Percentiles rank a stretch among this genome's conserved stretches.
phyloP scores from a whole-genome alignment of 2,113 vertebrate genomes.

The Cyprinodon brontotheroides region DNA sequence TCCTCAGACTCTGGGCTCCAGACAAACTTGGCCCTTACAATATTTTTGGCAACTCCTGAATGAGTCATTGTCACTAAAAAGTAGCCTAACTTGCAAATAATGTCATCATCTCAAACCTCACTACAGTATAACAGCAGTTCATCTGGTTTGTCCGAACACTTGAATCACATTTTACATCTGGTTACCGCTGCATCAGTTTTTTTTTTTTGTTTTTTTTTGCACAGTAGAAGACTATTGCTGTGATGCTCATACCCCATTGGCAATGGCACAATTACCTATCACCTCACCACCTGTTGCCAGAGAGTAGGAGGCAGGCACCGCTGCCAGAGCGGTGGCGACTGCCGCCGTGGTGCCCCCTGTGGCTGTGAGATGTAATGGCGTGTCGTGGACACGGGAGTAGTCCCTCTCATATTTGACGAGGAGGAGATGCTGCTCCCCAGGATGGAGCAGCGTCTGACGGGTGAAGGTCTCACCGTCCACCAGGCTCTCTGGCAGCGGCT shows the following conservation, averaged over 20 bases:
- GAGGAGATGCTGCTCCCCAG: conserved; percentile 91
- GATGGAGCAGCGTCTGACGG: conserved; percentile 88
- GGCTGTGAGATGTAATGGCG: conserved; percentile 72
- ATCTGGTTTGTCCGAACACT: conserved; percentile 36
- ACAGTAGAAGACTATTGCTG: conserved; percentile 25
- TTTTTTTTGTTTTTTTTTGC: not conserved
- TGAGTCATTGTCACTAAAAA: conserved; percentile 58
- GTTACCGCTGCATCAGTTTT: conserved; percentile 33
- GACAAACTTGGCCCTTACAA: conserved; percentile 30
- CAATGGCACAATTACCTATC: conserved; percentile 82
- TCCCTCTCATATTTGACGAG: conserved; percentile 91
- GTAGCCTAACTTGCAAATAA: conserved; percentile 24
- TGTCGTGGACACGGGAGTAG: conserved; percentile 92
- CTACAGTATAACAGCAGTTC: conserved; percentile 23
- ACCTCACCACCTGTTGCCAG: conserved; percentile 74
- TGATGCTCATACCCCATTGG: conserved; percentile 87
- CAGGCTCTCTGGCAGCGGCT: conserved; percentile 92
- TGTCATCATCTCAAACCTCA: conserved; percentile 33
- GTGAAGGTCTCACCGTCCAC: conserved; percentile 92
- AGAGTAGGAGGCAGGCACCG: conserved; percentile 66
- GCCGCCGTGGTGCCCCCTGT: conserved; percentile 73
- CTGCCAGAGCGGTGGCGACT: conserved; percentile 78
- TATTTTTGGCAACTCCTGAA: conserved; percentile 69
- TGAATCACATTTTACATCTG: conserved; percentile 3
- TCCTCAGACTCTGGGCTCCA: conserved; percentile 37